Evolutionary conservation across 2,888 invertebrate species (phyloP).

Genomic region (Drosophila infuscata): DNA sequence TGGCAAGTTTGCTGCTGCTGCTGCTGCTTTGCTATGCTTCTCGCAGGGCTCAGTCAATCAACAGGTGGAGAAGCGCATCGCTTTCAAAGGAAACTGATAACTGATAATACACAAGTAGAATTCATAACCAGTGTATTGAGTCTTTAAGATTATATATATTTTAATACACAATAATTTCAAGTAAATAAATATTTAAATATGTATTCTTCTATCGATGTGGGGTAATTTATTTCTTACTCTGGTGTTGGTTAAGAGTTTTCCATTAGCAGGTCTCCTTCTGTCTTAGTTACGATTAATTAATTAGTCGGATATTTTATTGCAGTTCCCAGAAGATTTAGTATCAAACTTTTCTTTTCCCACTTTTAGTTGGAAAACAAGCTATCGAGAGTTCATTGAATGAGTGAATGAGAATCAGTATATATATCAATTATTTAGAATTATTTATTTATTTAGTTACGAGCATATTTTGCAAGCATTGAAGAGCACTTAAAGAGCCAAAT

Average conservation of each 20-base stretch:
- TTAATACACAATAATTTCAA: too few species aligned
- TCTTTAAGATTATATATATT: neutral
- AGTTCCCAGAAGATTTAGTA: neutral
- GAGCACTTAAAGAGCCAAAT: neutral
- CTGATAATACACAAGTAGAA: neutral
- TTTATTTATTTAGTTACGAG: neutral
- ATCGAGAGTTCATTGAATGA: neutral
- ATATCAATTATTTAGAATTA: too few species aligned
- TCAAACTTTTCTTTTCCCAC: neutral
- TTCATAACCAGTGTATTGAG: neutral
- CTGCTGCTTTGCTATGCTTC: constrained; percentile 17
- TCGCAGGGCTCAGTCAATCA: constrained; percentile 24
- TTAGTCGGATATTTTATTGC: neutral
- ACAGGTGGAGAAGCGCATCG: constrained; percentile 34
- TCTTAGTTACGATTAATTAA: neutral
- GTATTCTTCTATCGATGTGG: neutral
- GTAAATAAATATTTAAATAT: neutral
- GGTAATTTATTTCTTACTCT: neutral
- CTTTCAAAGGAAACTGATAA: neutral
- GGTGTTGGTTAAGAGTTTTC: neutral
- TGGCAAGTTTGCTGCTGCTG: constrained; percentile 4
- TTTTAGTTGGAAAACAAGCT: neutral
- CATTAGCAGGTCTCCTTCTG: neutral
- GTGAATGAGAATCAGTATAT: neutral
- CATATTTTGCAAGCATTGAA: neutral